These are phyloP conservation scores for Coregonus sp. DNA, from an alignment of 2,797 vertebrate species.

Conservation along the genomic window DNA sequence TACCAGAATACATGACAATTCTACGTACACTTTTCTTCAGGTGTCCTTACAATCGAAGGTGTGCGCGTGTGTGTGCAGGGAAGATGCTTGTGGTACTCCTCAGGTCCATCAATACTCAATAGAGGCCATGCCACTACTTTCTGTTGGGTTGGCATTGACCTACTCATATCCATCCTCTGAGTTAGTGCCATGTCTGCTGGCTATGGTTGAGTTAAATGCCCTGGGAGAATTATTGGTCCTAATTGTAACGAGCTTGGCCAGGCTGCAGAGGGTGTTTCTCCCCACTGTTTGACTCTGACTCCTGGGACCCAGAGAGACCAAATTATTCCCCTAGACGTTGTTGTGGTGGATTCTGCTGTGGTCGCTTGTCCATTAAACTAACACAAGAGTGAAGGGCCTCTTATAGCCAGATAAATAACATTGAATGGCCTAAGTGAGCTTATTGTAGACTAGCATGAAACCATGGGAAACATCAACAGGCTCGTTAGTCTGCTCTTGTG, in stretches of 20 bases:
- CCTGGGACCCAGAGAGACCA: background rate
- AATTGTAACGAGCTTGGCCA: slow-evolving; percentile 38
- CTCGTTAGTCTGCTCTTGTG: background rate
- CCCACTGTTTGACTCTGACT: slow-evolving; percentile 5
- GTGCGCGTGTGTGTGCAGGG: background rate
- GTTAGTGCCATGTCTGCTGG: slow-evolving; percentile 21
- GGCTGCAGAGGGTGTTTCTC: slow-evolving; percentile 18
- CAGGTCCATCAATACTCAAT: slow-evolving; percentile 7
- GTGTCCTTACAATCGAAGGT: background rate
- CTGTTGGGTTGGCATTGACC: slow-evolving; percentile 40
- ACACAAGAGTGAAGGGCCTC: slow-evolving; percentile 11
- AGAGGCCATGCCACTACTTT: slow-evolving; percentile 17
- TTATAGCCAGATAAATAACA: slow-evolving; percentile 3
- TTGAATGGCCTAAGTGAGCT: slow-evolving; percentile 3
- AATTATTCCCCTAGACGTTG: background rate
- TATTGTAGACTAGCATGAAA: slow-evolving; percentile 8
- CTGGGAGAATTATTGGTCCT: slow-evolving; percentile 18
- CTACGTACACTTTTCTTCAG: background rate
- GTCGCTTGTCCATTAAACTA: background rate
- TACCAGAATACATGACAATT: background rate
- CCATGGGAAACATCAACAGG: background rate
- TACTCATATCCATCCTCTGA: slow-evolving; percentile 27
- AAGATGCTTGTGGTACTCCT: background rate
- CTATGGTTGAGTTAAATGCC: background rate
- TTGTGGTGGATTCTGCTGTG: slow-evolving; percentile 24